Base-by-base conservation (phyloP, 2,797 vertebrate genomes). In the Sparus aurata region DNA sequence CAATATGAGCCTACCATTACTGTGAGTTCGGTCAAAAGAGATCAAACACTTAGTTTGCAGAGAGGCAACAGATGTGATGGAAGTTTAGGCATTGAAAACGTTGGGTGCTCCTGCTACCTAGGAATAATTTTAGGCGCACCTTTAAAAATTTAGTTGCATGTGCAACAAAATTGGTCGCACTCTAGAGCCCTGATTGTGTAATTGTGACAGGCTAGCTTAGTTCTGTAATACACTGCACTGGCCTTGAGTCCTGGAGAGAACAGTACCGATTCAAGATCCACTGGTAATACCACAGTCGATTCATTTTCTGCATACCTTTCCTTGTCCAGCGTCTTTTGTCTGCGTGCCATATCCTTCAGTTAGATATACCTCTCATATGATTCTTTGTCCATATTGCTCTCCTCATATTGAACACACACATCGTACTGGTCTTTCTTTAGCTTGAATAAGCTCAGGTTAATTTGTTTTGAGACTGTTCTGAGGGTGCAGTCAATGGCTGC, bases 181-280 rank as follows among this genome's bases (percentile, higher is more conserved):
- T 34, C 5, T 34, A 34, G 30, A 34, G 27, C 27, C 27, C 27
- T 30, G 25, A 57, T 18, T 57, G 55, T 57, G 55, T 57, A 57
- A 57, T 30, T 57, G 54, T 57, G 25, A 57, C 25, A 30, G 25
- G 54, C 23, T 57, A 27, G 7, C 15, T 57, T 27, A 30, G 54
- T 17, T 57, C 12, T 65, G 25, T 27, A 65, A 63, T 45, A 64
- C 22, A 64, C 23, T 57, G 54, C 54, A 30, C 54, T 57, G 54
- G 54, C 54, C 54, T 27, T 57, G 54, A 57, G 25, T 30, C 30
- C 54, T 57, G 54, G 15, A 57, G 15, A 54, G 54, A 57, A 57
- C 15, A 57, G 25, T 57, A 57, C 54, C 57, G 23, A 16, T 57
- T 57, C 54, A 25, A 17, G 54, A 57, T 57, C 16, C 54, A 57